Evolutionary conservation across 2,113 vertebrate species (phyloP).

Genomic region (Pseudorhombus dupliciocellatus): DNA sequence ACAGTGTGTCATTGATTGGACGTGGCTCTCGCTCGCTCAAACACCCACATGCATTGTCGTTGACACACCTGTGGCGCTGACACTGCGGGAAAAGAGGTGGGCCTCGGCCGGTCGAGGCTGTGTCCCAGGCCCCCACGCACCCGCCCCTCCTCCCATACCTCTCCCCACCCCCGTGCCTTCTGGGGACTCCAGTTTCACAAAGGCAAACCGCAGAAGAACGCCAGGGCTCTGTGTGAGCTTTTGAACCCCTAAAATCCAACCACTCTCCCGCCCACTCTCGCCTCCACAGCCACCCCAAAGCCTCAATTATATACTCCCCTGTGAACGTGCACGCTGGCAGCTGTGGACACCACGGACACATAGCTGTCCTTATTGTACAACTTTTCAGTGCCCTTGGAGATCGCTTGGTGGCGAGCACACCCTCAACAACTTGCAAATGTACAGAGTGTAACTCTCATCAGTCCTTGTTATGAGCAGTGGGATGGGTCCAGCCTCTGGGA

Average conservation of each 20-base stretch:
- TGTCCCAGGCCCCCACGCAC: conserved; percentile 29
- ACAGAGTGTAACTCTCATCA: conserved; percentile 11
- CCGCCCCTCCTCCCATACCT: neutral
- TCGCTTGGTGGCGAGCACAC: neutral
- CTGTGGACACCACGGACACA: neutral
- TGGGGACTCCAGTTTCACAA: conserved; percentile 69
- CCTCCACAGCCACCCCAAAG: conserved; percentile 31
- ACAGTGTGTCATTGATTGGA: conserved; percentile 73
- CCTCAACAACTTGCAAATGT: neutral
- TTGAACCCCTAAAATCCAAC: conserved; percentile 54
- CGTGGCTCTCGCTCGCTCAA: conserved; percentile 30
- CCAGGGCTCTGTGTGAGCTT: conserved; percentile 49
- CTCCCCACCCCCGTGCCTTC: conserved; percentile 23
- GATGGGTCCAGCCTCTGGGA: conserved; percentile 20
- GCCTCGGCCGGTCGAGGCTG: conserved; percentile 30
- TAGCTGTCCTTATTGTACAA: neutral
- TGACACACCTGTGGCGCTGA: conserved; percentile 72
- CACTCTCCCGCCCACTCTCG: conserved; percentile 18
- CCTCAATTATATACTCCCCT: neutral
- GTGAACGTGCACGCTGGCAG: neutral
- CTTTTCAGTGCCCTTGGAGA: neutral
- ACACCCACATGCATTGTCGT: conserved; percentile 50
- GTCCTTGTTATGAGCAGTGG: conserved; percentile 25
- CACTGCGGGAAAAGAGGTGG: conserved; percentile 61
- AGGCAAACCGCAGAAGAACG: conserved; percentile 65